phyloP scores from a whole-genome alignment of 1,140 invertebrate species.

The Diploscapter pachys region DNA sequence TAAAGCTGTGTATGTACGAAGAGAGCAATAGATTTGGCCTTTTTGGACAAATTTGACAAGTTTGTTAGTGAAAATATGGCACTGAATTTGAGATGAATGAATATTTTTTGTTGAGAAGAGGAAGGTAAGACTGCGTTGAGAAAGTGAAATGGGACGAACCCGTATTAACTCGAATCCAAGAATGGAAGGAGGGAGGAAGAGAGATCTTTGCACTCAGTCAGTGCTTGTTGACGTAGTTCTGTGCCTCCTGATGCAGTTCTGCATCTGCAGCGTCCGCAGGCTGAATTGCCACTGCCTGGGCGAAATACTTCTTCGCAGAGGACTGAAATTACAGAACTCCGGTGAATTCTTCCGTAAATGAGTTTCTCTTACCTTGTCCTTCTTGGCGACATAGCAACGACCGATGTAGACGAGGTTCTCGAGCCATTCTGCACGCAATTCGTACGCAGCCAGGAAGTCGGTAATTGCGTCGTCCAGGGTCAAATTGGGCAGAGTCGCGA shows the following conservation, averaged over 20 bases:
- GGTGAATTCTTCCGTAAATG: not conserved
- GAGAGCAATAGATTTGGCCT: not conserved
- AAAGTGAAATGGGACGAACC: too few relatives aligned
- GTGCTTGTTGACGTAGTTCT: conserved; percentile 32
- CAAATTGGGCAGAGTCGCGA: conserved; percentile 60
- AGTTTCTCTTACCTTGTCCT: conserved; percentile 41
- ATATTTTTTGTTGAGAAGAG: too few relatives aligned
- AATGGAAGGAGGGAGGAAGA: not conserved
- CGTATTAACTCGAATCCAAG: too few relatives aligned
- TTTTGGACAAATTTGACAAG: not conserved
- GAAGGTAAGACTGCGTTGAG: too few relatives aligned
- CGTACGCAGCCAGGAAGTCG: conserved; percentile 51
- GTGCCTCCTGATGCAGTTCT: conserved; percentile 31
- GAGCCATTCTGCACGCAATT: conserved; percentile 59
- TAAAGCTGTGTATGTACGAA: too few relatives aligned
- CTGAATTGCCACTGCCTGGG: conserved; percentile 50
- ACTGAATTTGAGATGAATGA: too few relatives aligned
- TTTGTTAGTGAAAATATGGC: too few relatives aligned
- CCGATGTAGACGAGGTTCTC: conserved; percentile 60
- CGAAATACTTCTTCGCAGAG: conserved; percentile 36
- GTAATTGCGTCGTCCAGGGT: conserved; percentile 60
- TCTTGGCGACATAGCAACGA: conserved; percentile 52
- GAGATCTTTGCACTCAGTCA: conserved; percentile 8
- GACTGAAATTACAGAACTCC: not conserved
- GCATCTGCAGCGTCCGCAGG: conserved; percentile 47